Base-by-base conservation (phyloP, 92 coral and sea anemone genomes). In the Epizoanthus ramosus region DNA sequence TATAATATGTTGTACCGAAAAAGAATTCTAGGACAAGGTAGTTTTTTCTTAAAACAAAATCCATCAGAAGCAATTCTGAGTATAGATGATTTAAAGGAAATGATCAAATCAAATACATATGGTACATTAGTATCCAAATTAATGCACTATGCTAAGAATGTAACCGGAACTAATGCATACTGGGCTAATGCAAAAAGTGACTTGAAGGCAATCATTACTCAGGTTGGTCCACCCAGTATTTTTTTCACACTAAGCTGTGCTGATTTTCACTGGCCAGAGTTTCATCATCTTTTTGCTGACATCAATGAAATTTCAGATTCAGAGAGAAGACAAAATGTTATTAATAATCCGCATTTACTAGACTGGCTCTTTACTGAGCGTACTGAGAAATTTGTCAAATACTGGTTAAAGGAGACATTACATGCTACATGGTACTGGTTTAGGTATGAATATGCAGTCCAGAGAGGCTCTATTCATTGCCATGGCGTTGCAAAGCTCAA, bases 401-500 rank as follows among this genome's bases (percentile, higher is more conserved):
- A 54, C 52, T 91, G 92, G 94, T 65, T 88, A 63, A 60, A 85
- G 28, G 72, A 82, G n/a, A 45, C 83, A 68, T 74, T 91, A 23
- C 79, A 84, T 47, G 80, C 90, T 68, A 59, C 80, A 61, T 85
- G 94, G 92, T 22, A 88, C 79, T 88, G 92, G 92, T 91, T 64
- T 64, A 59, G 94, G 52, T 91, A 88, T 85, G 94, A 88, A 83
- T 86, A 79, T 82, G 88, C 92, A 15, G 91, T 88, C 7, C 92
- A 91, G 56, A 25, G 92, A 16, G 94, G 94, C 17, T 85, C 94
- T 13, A 88, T 91, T 74, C 94, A 91, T 63, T 91, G 89, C 80
- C 91, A 91, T 91, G 94, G 87, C 0, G 85, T 91, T 13, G 89
- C 94, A 84, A 91, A 91, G 81, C 89, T 91, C 12, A 23, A 83